phyloP scores from a whole-genome alignment of 2,888 invertebrate genomes.

The Brenthis ino region DNA sequence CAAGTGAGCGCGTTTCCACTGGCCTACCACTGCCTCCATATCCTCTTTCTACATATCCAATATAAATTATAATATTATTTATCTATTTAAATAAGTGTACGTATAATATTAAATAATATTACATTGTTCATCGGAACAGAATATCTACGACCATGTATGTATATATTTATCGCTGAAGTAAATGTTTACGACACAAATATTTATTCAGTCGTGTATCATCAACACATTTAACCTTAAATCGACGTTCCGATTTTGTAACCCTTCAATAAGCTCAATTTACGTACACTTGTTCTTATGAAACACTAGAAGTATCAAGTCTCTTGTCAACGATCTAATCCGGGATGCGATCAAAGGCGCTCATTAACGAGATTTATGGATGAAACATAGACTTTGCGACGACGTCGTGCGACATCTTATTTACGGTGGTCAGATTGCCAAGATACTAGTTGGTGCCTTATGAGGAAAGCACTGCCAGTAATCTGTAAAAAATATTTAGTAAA shows the following conservation, averaged over 20 bases:
- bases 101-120: no score
- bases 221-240: no score
- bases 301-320: conserved; percentile 43
- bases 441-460: conserved; percentile 53
- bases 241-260: conserved; percentile 1
- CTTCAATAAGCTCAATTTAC: conserved; percentile 35
- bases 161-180: no score
- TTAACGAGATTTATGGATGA: conserved; percentile 79
- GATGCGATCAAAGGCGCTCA: conserved; percentile 72
- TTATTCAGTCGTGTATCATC: no score
- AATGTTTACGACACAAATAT: no score
- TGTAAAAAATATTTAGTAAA: conserved; percentile 10
- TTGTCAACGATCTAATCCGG: conserved; percentile 66
- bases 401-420: conserved; percentile 73
- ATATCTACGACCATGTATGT: no score
- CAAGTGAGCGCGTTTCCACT: no score
- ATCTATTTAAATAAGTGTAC: no score
- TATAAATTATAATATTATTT: no score
- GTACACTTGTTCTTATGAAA: conserved; percentile 41
- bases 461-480: conserved; percentile 38
- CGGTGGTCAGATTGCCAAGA: conserved; percentile 66
- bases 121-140: no score
- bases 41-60: no score
- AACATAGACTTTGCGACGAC: conserved; percentile 69
- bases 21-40: no score